A percentile compares a stretch with the other conserved stretches of the same genome.
Evolutionary conservation across 2,888 invertebrate genomes (phyloP).

Genomic region (Apantesis nais): DNA sequence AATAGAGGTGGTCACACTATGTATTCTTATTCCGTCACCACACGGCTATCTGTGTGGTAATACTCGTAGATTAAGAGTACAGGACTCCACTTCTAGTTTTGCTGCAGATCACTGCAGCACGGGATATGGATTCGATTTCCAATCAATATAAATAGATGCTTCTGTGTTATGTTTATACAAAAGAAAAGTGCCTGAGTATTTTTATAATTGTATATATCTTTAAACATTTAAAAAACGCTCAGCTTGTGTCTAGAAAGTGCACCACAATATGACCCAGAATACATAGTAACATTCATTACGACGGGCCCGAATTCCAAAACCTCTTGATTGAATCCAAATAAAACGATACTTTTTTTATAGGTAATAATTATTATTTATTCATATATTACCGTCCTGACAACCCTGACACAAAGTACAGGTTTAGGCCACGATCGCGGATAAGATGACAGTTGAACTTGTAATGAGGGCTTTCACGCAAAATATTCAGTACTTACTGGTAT

Average conservation of each 20-base stretch:
- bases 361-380: background rate
- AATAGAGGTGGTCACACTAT: too few species aligned
- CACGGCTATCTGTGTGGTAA: too few species aligned
- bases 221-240: background rate
- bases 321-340: background rate
- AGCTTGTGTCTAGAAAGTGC: background rate
- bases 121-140: too few species aligned
- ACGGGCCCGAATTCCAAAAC: background rate
- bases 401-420: constrained; percentile 34
- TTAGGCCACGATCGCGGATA: constrained; percentile 31
- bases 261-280: background rate
- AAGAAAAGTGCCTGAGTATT: background rate
- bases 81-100: too few species aligned
- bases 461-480: constrained; percentile 44
- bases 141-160: background rate
- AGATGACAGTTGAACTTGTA: constrained; percentile 49
- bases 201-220: too few species aligned
- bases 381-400: constrained; percentile 8
- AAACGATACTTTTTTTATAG: background rate
- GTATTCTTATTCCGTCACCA: too few species aligned
- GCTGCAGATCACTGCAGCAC: too few species aligned
- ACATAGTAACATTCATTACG: background rate
- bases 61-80: too few species aligned
- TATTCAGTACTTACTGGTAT: constrained; percentile 36
- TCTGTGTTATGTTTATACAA: background rate